Evolutionary conservation across 1,140 invertebrate genomes (phyloP).

Genomic region (Hyposmocoma kahamanoa): DNA sequence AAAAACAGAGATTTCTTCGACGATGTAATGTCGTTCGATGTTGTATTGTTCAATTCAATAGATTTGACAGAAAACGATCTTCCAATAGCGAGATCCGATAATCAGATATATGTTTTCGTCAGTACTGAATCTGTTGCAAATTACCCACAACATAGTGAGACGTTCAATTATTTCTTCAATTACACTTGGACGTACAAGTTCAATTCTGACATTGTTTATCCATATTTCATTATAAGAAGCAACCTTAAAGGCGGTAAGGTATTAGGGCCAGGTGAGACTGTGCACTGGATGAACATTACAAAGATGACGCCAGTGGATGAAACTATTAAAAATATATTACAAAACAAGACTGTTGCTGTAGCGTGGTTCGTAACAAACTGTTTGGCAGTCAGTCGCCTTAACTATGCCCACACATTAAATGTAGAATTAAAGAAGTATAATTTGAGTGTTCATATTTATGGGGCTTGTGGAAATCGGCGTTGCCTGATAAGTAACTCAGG

Average conservation of each 20-base stretch:
- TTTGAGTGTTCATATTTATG: no score
- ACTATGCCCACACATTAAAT: no score
- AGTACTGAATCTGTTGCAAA: conserved; percentile 49
- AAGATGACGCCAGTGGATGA: conserved; percentile 35
- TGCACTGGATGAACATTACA: conserved; percentile 33
- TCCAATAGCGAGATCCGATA: conserved; percentile 22
- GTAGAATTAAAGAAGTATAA: no score
- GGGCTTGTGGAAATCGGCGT: no score
- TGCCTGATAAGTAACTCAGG: no score
- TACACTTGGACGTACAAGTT: conserved; percentile 80
- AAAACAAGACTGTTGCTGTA: conserved; percentile 43
- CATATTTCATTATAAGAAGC: conserved; percentile 60
- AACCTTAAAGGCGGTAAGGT: conserved; percentile 25
- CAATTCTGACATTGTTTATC: conserved; percentile 78
- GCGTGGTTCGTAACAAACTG: conserved; percentile 79
- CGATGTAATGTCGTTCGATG: conserved; percentile 34
- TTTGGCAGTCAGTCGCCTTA: conserved; percentile 62
- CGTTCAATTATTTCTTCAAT: conserved; percentile 71
- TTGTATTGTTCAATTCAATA: conserved; percentile 38
- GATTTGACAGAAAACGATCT: no score
- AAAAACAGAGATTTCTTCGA: conserved; percentile 22
- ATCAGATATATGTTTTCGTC: conserved; percentile 57
- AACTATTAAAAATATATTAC: conserved; percentile 26
- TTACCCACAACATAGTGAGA: conserved; percentile 38
- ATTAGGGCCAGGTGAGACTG: conserved; percentile 38